phyloP scores from a whole-genome alignment of 2,113 vertebrate genomes.

The Ursus arctos region DNA sequence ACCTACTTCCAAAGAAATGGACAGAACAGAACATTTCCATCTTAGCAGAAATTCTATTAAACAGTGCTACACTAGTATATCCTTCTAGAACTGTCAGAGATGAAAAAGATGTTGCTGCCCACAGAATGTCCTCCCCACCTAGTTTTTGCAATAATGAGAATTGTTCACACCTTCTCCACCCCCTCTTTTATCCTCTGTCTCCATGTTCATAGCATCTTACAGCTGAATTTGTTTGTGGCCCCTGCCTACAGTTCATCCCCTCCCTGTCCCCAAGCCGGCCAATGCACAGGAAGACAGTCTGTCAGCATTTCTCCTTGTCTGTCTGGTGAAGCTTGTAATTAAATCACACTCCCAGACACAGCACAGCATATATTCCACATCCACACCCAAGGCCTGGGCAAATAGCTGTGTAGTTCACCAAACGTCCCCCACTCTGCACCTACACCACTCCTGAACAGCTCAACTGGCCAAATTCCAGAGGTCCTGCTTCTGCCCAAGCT shows the following conservation, averaged over 20 bases:
- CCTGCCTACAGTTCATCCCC: neutral
- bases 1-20: neutral
- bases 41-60: neutral
- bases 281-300: neutral
- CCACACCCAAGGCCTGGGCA: neutral
- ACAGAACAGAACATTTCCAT: neutral
- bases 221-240: neutral
- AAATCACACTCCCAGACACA: neutral
- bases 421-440: neutral
- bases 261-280: neutral
- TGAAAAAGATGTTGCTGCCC: neutral
- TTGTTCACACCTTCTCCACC: neutral
- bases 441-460: neutral
- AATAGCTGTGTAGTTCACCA: neutral
- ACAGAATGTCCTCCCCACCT: neutral
- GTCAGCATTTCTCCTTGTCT: neutral
- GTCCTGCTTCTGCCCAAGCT: neutral
- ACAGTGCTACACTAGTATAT: neutral
- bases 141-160: neutral
- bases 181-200: neutral
- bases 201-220: neutral
- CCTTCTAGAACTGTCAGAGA: neutral
- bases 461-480: neutral
- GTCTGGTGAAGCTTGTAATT: neutral
- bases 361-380: too few species aligned